Evolutionary conservation across 1,140 invertebrate genomes (phyloP), one percentile per base, ranked within the genome.

Genomic region (Aporrectodea caliginosa): DNA sequence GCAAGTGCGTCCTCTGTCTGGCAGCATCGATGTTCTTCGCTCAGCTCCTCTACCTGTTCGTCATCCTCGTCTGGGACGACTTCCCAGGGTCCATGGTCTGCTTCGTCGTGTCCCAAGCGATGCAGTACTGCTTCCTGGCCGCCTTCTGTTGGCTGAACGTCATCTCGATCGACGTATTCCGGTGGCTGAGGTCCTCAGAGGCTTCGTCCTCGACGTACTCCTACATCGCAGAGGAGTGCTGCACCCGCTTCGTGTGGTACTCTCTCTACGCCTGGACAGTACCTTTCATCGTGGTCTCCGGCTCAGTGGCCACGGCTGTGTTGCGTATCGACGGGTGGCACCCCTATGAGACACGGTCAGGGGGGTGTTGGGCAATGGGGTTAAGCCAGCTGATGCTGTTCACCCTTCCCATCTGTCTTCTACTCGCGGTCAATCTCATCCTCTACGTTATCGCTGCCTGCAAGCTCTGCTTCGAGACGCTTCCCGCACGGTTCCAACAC

Each of bases 161-260:
- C 0, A 88, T 91, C 83, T 88, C 91, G 0, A 90, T 90, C 83
- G 91, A 91, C 82, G 88, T 91, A 1, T 91, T 89, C 85, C 85
- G 89, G 34, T 96, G 95, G 1, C 90, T 90, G 35, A 96, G 94
- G 1, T 89, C 90, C 84, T 83, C 84, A 14, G 80, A 79, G 31
- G 79, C 78, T 35, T 83, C 82, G 32, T 73, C 81, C 22, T 80
- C 81, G 69, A 83, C 79, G 2, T 84, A 73, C 16, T 58, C 75
- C 16, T 70, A 72, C 1, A 58, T 58, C 43, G 43, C 43, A 6
- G 81, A 75, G 29, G 73, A 81, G 22, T 77, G 73, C 29, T 81
- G 78, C 73, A 85, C 82, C n/a, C 76, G 86, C 33, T 91, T 91
- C 80, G 77, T 88, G 1, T 83, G 85, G 1, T 91, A 91, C 81